Conservation (phyloP, 1,140 invertebrate species). For the Pemphigus obesinymphae region DNA sequence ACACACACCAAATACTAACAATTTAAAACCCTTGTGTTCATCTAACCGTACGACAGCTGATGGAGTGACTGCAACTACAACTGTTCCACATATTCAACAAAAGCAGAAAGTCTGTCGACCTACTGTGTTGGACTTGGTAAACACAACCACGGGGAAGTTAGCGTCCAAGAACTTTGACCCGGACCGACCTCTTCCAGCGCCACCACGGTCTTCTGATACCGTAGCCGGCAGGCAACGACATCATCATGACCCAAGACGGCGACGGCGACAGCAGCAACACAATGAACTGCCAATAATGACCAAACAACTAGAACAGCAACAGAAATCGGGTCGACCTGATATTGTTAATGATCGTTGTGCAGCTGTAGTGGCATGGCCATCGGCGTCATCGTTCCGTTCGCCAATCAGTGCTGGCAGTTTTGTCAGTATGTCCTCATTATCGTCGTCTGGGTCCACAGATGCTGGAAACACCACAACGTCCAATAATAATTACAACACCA, state of each 20-base stretch:
- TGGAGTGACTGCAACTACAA: neutral
- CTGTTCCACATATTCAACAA: neutral
- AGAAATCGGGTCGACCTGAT: neutral
- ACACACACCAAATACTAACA: neutral
- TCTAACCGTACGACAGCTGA: neutral
- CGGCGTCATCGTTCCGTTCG: neutral
- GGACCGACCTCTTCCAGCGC: conserved; percentile 58
- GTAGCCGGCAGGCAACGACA: conserved; percentile 22
- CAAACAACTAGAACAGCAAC: neutral
- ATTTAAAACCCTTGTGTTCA: neutral
- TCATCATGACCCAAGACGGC: neutral
- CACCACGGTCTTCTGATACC: conserved; percentile 58
- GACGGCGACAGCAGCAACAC: neutral
- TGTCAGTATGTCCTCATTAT: conserved; percentile 49
- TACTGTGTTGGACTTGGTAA: neutral
- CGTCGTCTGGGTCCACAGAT: conserved; percentile 56
- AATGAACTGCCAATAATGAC: neutral
- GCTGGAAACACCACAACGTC: neutral
- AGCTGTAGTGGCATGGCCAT: neutral
- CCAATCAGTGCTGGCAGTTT: neutral
- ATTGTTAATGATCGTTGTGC: neutral
- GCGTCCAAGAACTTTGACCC: conserved; percentile 21
- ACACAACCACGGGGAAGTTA: conserved; percentile 11
- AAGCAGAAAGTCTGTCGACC: neutral
- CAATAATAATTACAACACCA: conserved; percentile 11